Percentiles rank a stretch among this genome's conserved stretches.
Conservation (phyloP, 1,140 invertebrate genomes). For the Lordiphosa clarofinis region DNA sequence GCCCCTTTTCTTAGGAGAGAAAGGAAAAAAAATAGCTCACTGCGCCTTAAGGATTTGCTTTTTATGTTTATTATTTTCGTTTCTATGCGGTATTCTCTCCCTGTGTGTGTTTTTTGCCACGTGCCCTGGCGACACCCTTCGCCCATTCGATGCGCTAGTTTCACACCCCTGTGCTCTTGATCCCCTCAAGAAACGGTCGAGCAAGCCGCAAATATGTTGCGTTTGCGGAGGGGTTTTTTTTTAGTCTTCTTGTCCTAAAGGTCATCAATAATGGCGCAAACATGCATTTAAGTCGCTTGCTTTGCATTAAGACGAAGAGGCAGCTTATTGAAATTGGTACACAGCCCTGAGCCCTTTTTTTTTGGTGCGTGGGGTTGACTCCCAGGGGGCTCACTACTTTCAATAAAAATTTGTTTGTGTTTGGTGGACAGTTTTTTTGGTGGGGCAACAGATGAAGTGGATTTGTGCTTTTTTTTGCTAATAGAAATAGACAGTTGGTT, state of each 20-base stretch:
- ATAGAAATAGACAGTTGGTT: constrained; percentile 18
- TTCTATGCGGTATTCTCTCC: constrained; percentile 14
- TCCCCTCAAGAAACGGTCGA: constrained; percentile 12
- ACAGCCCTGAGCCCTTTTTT: constrained; percentile 39
- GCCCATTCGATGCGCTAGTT: constrained; percentile 53
- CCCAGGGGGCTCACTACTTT: constrained; percentile 50
- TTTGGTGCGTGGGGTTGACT: constrained; percentile 7
- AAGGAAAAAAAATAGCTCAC: constrained; percentile 35
- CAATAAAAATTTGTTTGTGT: constrained; percentile 56
- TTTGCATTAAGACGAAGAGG: constrained; percentile 43
- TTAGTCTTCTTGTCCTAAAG: constrained; percentile 10
- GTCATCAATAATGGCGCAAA: constrained; percentile 58
- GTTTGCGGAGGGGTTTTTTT: constrained; percentile 17
- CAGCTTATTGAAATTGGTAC: constrained; percentile 56
- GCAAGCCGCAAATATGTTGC: constrained; percentile 54
- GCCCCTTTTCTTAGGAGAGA: background rate
- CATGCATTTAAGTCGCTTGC: constrained; percentile 55
- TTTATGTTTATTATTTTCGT: constrained; percentile 57
- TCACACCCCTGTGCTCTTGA: constrained; percentile 45
- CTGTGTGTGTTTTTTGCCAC: constrained; percentile 28
- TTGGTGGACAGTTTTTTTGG: constrained; percentile 40
- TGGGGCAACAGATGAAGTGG: constrained; percentile 7
- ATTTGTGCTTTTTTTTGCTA: constrained; percentile 27
- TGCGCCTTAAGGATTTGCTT: constrained; percentile 54
- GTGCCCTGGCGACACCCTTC: constrained; percentile 42